Base-by-base conservation (phyloP, 1,140 invertebrate species). In the Drosophila trapezifrons region DNA sequence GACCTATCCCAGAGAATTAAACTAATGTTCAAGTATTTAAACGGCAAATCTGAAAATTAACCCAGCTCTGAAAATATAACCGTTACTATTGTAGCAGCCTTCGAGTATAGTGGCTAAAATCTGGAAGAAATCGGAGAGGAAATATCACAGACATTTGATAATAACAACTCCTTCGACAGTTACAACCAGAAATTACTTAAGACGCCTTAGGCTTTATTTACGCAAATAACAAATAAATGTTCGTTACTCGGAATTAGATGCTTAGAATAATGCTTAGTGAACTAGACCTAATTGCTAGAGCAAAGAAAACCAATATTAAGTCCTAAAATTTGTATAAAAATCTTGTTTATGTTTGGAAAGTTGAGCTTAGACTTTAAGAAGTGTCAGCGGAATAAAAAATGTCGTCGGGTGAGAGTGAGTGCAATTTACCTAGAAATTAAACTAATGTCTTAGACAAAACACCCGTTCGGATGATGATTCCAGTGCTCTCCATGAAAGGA, bases 191-290 rank as follows among this genome's bases (percentile, higher is more conserved):
- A 18, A 13, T 80, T 80, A 64, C 54, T 77, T 59, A 78, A 69
- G 65, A 69, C 63, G 82, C 83, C 83, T 86, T 42, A 56, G 82
- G 82, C 83, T 87, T 87, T 86, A 82, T 86, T 86, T 76, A 85
- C 65, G 52, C 62, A 82, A 72, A 69, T 86, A 55, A 58, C 70
- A 65, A 54, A 59, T 78, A 66, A 66, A 45, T 27, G 15, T 32
- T 59, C 51, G 62, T 62, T 77, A 63, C 56, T 57, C 79, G 56
- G 65, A 85, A 78, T 65, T 29, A 49, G 67, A 71, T 76, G 43
- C 83, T 82, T 85, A 85, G 49, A 22, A 10, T 74, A 64, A 64
- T 78, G 55, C 81, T 86, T 85, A 86, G 45, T 59, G 37, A 67
- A 49, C 59, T 71, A 84, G 42, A 37, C 43, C 64, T 78, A 62